phyloP scores from a whole-genome alignment of 2,888 invertebrate genomes.

The Strigamia crassipes region DNA sequence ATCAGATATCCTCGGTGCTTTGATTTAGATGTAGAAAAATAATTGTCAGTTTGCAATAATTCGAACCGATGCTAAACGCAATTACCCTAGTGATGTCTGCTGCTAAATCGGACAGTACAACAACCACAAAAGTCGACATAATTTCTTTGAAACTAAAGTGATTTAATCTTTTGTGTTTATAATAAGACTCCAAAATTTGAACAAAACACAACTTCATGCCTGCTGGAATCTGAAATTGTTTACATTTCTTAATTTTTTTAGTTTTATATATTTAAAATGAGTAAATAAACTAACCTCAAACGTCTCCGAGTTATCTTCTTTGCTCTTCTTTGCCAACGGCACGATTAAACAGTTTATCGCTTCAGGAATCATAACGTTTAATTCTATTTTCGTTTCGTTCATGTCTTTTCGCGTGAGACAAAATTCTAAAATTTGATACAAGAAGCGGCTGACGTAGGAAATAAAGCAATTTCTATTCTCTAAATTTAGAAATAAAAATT shows the following conservation, averaged over 20 bases:
- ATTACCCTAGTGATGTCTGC: background rate
- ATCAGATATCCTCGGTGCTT: background rate
- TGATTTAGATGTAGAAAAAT: background rate
- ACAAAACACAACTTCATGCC: background rate
- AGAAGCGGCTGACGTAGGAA: background rate
- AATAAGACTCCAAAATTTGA: background rate
- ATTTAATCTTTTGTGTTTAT: background rate
- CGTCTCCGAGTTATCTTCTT: too few relatives aligned
- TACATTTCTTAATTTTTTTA: too few relatives aligned
- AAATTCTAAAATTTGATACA: background rate
- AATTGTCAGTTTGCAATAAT: too few relatives aligned
- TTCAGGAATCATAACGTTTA: background rate
- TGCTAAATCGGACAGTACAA: background rate
- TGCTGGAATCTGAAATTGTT: background rate
- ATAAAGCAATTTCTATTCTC: background rate
- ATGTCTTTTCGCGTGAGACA: background rate
- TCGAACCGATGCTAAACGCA: background rate
- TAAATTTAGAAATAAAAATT: background rate
- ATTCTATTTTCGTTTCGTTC: background rate
- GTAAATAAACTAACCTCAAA: too few relatives aligned
- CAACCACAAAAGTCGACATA: background rate
- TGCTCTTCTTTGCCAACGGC: background rate
- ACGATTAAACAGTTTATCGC: background rate
- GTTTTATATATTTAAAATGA: too few relatives aligned
- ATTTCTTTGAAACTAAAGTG: background rate